A percentile compares a stretch with the other conserved stretches of the same genome.
These are phyloP conservation scores for Parasteatoda lunata DNA, from an alignment of 2,888 invertebrate genomes.

Conservation along the genomic window DNA sequence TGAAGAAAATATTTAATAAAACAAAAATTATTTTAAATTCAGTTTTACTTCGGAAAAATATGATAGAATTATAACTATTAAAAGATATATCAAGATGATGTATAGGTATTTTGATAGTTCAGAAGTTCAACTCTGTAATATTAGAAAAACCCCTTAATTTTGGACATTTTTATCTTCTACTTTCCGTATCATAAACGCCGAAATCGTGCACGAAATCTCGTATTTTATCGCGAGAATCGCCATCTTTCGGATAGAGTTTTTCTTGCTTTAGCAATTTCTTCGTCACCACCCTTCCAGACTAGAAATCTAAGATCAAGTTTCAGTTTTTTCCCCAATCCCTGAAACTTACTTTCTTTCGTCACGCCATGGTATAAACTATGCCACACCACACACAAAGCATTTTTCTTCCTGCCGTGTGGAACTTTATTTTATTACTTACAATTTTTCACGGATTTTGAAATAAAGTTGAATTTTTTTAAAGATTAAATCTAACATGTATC, in stretches of 20 bases:
- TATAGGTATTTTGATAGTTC: too few relatives aligned
- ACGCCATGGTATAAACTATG: constrained; percentile 44
- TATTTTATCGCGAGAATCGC: constrained; percentile 37
- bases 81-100: too few relatives aligned
- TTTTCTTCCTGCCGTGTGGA: neutral
- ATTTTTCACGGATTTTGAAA: too few relatives aligned
- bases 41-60: too few relatives aligned
- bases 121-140: neutral
- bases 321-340: constrained; percentile 3
- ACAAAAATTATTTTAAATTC: too few relatives aligned
- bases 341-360: constrained; percentile 18
- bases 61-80: too few relatives aligned
- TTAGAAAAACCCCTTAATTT: neutral
- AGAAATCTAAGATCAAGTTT: constrained; percentile 32
- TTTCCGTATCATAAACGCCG: constrained; percentile 56
- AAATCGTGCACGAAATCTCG: constrained; percentile 54
- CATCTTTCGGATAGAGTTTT: constrained; percentile 7
- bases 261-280: constrained; percentile 9
- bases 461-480: too few relatives aligned
- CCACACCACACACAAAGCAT: neutral
- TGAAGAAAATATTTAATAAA: too few relatives aligned
- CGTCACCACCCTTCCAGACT: constrained; percentile 19
- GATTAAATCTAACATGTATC: too few relatives aligned
- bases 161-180: constrained; percentile 41
- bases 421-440: too few relatives aligned